Conservation (phyloP, 2,113 vertebrate genomes). For the Apistogramma diplotaenia region DNA sequence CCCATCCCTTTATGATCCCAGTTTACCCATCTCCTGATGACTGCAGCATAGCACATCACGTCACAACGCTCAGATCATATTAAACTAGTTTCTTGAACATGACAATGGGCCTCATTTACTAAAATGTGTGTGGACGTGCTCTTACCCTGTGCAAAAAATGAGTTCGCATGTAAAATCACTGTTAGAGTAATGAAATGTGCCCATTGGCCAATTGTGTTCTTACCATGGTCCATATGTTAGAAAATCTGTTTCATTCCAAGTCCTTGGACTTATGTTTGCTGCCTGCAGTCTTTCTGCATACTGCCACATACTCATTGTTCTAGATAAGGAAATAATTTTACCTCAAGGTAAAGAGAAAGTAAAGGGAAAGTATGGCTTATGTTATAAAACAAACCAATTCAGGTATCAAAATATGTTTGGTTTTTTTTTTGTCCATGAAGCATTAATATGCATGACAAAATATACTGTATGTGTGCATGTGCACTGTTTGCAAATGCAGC, state of each 20-base stretch:
- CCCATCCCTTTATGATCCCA: too few relatives aligned
- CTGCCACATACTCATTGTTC: neutral
- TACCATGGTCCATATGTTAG: neutral
- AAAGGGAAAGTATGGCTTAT: too few relatives aligned
- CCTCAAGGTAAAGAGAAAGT: too few relatives aligned
- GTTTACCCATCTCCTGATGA: neutral
- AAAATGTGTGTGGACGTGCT: neutral
- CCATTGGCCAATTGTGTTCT: neutral
- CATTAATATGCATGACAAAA: too few relatives aligned
- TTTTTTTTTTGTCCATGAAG: too few relatives aligned
- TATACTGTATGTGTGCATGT: too few relatives aligned
- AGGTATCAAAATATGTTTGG: too few relatives aligned
- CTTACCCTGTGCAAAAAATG: too few relatives aligned
- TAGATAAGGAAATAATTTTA: neutral
- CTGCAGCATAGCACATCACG: neutral
- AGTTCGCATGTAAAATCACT: neutral
- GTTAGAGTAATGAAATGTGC: neutral
- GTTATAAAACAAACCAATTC: too few relatives aligned
- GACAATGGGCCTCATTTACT: neutral
- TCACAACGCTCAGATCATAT: neutral
- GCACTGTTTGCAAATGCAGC: too few relatives aligned
- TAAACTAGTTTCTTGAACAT: neutral
- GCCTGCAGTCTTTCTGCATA: neutral
- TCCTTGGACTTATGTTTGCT: neutral
- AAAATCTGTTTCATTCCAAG: neutral